phyloP scores from a whole-genome alignment of 2,797 vertebrate species.

The Fratercula arctica region DNA sequence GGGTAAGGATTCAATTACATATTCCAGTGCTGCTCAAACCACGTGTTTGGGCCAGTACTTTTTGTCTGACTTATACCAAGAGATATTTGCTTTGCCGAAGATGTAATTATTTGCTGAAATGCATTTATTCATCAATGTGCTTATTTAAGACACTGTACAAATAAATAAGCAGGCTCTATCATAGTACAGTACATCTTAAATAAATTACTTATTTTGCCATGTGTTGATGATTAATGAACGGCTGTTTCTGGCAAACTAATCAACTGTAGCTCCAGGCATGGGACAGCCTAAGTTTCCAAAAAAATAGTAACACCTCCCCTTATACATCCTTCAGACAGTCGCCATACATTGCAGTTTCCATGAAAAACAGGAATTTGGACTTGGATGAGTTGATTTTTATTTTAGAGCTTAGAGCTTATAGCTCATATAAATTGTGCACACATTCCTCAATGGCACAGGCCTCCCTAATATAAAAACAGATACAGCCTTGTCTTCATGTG shows the following conservation, averaged over 20 bases:
- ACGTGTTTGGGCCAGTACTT: neutral
- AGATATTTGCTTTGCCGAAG: neutral
- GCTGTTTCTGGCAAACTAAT: constrained; percentile 54
- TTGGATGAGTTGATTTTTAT: constrained; percentile 35
- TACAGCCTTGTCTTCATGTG: neutral
- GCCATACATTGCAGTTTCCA: constrained; percentile 52
- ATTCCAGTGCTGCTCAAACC: neutral
- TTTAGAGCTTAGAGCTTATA: constrained; percentile 49
- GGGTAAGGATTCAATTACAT: neutral
- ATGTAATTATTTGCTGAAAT: neutral
- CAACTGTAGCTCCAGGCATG: constrained; percentile 35
- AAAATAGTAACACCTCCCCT: constrained; percentile 35
- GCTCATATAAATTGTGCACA: constrained; percentile 33
- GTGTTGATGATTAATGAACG: constrained; percentile 34
- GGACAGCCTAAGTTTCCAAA: constrained; percentile 2
- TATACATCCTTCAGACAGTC: constrained; percentile 27
- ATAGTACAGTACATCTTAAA: neutral
- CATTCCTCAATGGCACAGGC: constrained; percentile 27
- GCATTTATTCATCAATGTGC: neutral
- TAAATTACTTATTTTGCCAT: neutral
- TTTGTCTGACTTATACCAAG: neutral
- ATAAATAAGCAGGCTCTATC: neutral
- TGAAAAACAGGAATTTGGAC: constrained; percentile 65
- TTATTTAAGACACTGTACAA: neutral
- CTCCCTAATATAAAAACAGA: constrained; percentile 45